Percentiles rank a stretch among this genome's conserved stretches.
Conservation (phyloP, 2,113 vertebrate genomes). For the Vombatus ursinus region DNA sequence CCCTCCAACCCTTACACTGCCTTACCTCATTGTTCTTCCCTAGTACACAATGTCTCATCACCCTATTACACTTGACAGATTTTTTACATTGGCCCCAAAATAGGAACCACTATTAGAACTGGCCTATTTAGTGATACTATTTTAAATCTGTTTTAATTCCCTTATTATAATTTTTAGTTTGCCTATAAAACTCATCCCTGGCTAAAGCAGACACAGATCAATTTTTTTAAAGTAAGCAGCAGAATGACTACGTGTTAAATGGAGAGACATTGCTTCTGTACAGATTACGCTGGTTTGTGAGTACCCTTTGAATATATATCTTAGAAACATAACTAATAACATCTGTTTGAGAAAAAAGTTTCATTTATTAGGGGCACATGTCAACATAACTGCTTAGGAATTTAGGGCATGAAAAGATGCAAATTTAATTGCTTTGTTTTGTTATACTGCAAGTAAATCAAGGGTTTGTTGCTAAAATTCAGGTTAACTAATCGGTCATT, state of each 20-base stretch:
- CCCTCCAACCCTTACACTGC: neutral
- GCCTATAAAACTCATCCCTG: conserved; percentile 17
- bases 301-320: conserved; percentile 17
- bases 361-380: neutral
- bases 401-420: neutral
- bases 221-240: conserved; percentile 10
- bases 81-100: conserved; percentile 21
- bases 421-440: neutral
- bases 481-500: neutral
- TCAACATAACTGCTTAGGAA: neutral
- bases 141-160: conserved; percentile 36
- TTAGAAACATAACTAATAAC: conserved; percentile 23
- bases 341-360: conserved; percentile 8
- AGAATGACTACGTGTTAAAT: conserved; percentile 7
- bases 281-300: conserved; percentile 18
- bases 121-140: conserved; percentile 17
- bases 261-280: neutral
- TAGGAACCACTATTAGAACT: conserved; percentile 36
- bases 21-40: conserved; percentile 9
- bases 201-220: conserved; percentile 18
- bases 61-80: conserved; percentile 14
- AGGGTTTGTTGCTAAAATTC: neutral
- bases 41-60: neutral
- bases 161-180: conserved; percentile 32
- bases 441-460: neutral